A percentile compares a stretch with the other conserved stretches of the same genome.
Evolutionary conservation across 2,888 invertebrate species (phyloP).

Genomic region (Chydorus sphaericus): DNA sequence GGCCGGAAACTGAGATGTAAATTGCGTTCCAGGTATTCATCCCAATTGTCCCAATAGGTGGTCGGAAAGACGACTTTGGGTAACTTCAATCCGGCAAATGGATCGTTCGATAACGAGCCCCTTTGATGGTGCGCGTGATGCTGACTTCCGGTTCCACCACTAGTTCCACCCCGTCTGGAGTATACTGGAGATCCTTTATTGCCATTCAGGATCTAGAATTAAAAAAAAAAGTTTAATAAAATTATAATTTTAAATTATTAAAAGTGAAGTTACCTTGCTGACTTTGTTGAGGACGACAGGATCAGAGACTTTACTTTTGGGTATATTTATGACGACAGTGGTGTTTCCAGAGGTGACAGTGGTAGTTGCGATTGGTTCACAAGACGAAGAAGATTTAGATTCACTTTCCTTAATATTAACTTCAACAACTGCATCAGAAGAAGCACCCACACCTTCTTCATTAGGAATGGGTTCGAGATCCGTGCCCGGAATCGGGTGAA

Average conservation of each 20-base stretch:
- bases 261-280: not conserved
- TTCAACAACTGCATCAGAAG: too few relatives aligned
- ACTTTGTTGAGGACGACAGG: not conserved
- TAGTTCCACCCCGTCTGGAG: not conserved
- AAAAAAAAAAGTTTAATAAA: not conserved
- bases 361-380: too few relatives aligned
- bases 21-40: constrained; percentile 10
- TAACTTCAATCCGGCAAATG: constrained; percentile 1
- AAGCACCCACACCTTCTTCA: too few relatives aligned
- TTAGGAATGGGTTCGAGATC: constrained; percentile 2
- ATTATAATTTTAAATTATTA: not conserved
- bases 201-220: not conserved
- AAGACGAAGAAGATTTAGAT: too few relatives aligned
- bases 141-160: too few relatives aligned
- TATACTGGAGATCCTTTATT: constrained; percentile 2
- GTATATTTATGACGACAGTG: not conserved
- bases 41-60: constrained; percentile 11
- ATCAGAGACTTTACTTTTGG: not conserved
- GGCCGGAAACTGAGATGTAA: constrained; percentile 8
- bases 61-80: constrained; percentile 7
- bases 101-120: constrained; percentile 2
- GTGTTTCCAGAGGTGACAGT: too few relatives aligned
- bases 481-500: constrained; percentile 21
- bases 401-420: too few relatives aligned
- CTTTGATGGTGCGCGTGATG: too few relatives aligned